Evolutionary conservation across 2,797 vertebrate species (phyloP), one percentile per base, ranked within the genome.

Genomic region (Trachurus trachurus): DNA sequence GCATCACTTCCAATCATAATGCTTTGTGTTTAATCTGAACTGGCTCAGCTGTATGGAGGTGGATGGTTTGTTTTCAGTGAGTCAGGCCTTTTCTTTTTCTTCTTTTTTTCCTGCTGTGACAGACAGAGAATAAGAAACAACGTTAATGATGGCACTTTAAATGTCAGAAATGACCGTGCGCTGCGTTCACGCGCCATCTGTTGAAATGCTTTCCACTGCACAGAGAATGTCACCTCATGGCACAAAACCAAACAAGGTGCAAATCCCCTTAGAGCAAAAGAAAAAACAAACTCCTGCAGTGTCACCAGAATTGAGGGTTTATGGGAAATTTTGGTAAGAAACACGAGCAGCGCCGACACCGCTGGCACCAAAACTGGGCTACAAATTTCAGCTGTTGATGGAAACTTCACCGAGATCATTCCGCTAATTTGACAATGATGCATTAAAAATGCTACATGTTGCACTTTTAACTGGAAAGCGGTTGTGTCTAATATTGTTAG

Each of bases 361-460:
- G 17, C 61, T 52, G 42, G 76, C 68, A 66, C 1, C 5, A 47
- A 71, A n/a, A 37, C n/a, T 15, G 42, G 40, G 45, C 60, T 17
- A 26, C 63, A 71, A 54, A 76, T 67, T 59, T 53, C 22, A 21
- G 16, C 44, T 34, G 63, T 81, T 79, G 49, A 37, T 61, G 82
- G 87, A 89, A 87, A 83, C 71, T 71, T 76, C 72, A 63, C 61
- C 66, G 58, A 52, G 61, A 59, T 62, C 70, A 80, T 78, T 66
- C 37, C 3, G 16, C 54, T 87, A 74, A 88, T 74, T 70, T 53
- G 64, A 86, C 70, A 70, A 77, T 81, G 56, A 88, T 76, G 85
- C 50, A 66, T 31, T 11, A 66, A 85, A 79, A 81, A 77, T 17
- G 53, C 69, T 40, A 37, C 65, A 65, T 64, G 66, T 73, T 82